Evolutionary conservation across 2,888 invertebrate genomes (phyloP), one percentile per base, ranked within the genome.

Genomic region (Protonemura montana): DNA sequence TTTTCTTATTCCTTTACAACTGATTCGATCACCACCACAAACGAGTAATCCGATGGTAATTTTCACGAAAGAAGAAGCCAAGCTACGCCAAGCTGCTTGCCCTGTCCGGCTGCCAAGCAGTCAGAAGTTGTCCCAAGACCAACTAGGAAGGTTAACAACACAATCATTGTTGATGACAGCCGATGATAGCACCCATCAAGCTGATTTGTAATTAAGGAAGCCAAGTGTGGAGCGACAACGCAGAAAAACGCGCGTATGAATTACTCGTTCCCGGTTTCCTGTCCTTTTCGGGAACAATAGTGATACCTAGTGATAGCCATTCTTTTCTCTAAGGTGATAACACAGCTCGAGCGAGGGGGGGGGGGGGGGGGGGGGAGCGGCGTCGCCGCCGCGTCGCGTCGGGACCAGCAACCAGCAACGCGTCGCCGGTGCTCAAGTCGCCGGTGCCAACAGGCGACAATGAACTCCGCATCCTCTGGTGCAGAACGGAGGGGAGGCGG

Each of bases 381-480:
- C n/a, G n/a, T n/a, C n/a, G n/a, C n/a, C n/a, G n/a, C n/a, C n/a
- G n/a, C n/a, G n/a, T n/a, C n/a, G n/a, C n/a, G n/a, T n/a, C n/a
- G n/a, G n/a, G n/a, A n/a, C 35, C 35, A 35, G 35, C 35, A 3
- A 35, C 35, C n/a, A n/a, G n/a, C n/a, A n/a, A n/a, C n/a, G n/a
- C n/a, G n/a, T n/a, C n/a, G n/a, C n/a, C n/a, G n/a, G n/a, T n/a
- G n/a, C 77, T 25, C 77, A 35, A 28, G 82, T 82, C 82, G n/a
- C n/a, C n/a, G n/a, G n/a, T n/a, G n/a, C n/a, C 13, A 28, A 42
- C 35, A 35, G 28, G 80, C 42, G 86, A 86, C 86, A 86, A 86
- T 42, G 86, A 86, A 86, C 86, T 86, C 82, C 27, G 35, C 28
- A 42, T 27, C 82, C 82, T 25, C 82, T 86, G 86, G 26, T 86